phyloP scores from a whole-genome alignment of 2,797 vertebrate species.

The Danio jaintianensis region DNA sequence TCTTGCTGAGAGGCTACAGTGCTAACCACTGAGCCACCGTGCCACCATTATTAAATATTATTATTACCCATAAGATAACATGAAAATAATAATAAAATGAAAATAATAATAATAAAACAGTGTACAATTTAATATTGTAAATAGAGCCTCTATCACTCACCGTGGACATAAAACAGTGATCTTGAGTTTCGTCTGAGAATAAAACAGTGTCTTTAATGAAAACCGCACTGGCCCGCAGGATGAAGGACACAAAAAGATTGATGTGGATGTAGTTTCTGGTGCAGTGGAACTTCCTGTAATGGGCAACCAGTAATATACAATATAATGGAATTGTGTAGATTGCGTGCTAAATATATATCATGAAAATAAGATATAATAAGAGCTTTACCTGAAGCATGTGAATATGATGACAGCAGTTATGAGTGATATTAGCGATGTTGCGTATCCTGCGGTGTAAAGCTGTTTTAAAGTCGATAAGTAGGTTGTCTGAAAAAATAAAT shows the following conservation, averaged over 20 bases:
- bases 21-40: no score
- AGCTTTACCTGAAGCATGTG: constrained; percentile 78
- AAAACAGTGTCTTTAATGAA: constrained; percentile 89
- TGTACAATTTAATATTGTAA: no score
- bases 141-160: constrained; percentile 69
- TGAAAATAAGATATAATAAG: not conserved
- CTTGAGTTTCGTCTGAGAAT: constrained; percentile 87
- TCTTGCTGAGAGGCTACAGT: no score
- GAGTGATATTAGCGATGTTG: constrained; percentile 82
- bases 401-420: constrained; percentile 80
- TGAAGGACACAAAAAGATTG: constrained; percentile 90
- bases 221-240: constrained; percentile 86
- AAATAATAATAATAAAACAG: no score
- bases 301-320: not conserved
- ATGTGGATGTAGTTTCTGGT: constrained; percentile 93
- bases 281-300: constrained; percentile 88
- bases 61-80: no score
- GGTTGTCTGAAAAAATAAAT: constrained; percentile 73
- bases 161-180: constrained; percentile 89
- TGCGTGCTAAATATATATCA: not conserved
- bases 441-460: constrained; percentile 82
- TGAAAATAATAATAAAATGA: no score
- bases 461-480: constrained; percentile 85
- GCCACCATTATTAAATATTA: no score
- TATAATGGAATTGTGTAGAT: not conserved